Percentiles rank a stretch among this genome's conserved stretches.
These are phyloP conservation scores for Dolomedes plantarius DNA, from an alignment of 2,888 invertebrate genomes.

Conservation along the genomic window DNA sequence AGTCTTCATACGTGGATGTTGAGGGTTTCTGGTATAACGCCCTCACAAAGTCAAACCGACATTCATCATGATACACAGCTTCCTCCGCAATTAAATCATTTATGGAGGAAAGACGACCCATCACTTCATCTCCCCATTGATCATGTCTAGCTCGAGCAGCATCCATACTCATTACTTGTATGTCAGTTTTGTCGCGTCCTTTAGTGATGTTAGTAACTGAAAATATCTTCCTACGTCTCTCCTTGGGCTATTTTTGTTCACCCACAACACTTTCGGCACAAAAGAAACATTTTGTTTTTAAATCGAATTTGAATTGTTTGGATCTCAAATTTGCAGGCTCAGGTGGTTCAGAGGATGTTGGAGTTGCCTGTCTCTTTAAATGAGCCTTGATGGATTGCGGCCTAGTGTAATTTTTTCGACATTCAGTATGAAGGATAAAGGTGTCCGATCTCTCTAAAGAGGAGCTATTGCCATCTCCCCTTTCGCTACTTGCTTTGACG, in stretches of 20 bases:
- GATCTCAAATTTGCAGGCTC: neutral
- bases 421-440: neutral
- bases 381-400: neutral
- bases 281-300: neutral
- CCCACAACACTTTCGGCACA: too few relatives aligned
- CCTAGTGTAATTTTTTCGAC: conserved; percentile 1
- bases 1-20: neutral
- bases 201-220: too few relatives aligned
- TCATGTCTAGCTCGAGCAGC: neutral
- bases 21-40: neutral
- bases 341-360: neutral
- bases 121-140: neutral
- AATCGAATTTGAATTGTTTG: neutral
- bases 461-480: neutral
- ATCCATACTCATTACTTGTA: neutral
- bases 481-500: neutral
- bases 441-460: too few relatives aligned
- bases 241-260: too few relatives aligned
- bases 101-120: neutral
- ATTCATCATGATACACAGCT: neutral
- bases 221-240: too few relatives aligned
- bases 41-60: neutral
- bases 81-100: neutral
- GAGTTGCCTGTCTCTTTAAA: neutral
- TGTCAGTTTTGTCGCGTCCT: neutral